A percentile compares a stretch with the other conserved stretches of the same genome.
These are phyloP conservation scores for Caenorhabditis sp. DNA, from an alignment of 2,888 invertebrate genomes.

Conservation along the genomic window DNA sequence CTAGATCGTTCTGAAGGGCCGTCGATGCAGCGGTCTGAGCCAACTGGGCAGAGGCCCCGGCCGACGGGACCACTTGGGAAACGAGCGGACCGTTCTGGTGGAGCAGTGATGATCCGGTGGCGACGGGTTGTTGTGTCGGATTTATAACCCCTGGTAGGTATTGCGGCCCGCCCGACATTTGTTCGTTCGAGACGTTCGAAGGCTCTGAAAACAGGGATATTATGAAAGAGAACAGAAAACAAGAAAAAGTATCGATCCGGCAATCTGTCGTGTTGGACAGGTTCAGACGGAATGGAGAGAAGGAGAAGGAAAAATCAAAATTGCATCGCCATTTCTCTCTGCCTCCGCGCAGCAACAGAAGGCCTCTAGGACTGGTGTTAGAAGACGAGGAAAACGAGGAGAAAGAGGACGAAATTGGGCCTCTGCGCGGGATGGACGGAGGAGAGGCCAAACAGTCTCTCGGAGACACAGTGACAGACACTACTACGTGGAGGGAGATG, in stretches of 20 bases:
- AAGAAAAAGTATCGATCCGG: background rate
- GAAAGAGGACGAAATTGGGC: too few species aligned
- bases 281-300: background rate
- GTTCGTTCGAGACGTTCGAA: conserved; percentile 53
- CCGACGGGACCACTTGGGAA: conserved; percentile 19
- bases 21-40: conserved; percentile 46
- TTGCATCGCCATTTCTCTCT: too few species aligned
- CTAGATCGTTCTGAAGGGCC: conserved; percentile 52
- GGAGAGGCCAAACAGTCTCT: too few species aligned
- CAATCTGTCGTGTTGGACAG: background rate
- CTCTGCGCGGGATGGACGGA: too few species aligned
- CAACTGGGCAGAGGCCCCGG: conserved; percentile 15
- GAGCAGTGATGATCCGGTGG: too few species aligned
- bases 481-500: too few species aligned
- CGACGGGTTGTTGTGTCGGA: conserved; percentile 22
- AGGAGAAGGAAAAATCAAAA: background rate
- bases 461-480: too few species aligned
- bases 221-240: background rate
- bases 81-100: conserved; percentile 15
- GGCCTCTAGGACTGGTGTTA: too few species aligned
- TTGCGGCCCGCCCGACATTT: conserved; percentile 61
- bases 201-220: conserved; percentile 56
- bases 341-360: too few species aligned
- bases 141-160: conserved; percentile 51
- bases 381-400: too few species aligned